Evolutionary conservation across 2,888 invertebrate genomes (phyloP).

Genomic region (Junonia oenone): DNA sequence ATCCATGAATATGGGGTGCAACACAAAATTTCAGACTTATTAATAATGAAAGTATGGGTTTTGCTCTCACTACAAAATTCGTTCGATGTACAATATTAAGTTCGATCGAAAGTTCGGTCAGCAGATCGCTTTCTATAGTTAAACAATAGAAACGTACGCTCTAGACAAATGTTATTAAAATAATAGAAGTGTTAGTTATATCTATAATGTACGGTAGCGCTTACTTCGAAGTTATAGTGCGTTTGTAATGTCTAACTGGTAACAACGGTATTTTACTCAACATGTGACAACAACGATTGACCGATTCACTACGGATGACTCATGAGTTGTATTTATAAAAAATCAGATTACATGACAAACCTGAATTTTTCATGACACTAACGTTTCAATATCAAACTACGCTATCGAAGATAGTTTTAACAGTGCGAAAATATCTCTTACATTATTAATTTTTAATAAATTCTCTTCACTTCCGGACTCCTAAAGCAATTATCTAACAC

Average conservation of each 20-base stretch:
- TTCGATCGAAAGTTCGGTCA: slow-evolving; percentile 23
- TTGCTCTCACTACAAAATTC: slow-evolving; percentile 11
- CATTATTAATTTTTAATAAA: slow-evolving; percentile 69
- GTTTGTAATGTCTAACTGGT: slow-evolving; percentile 52
- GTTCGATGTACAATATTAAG: slow-evolving; percentile 24
- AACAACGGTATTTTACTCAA: slow-evolving; percentile 51
- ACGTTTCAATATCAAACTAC: slow-evolving; percentile 32
- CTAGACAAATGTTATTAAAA: background rate
- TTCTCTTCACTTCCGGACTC: slow-evolving; percentile 77
- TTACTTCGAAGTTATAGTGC: slow-evolving; percentile 13
- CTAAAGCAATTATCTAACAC: slow-evolving; percentile 75
- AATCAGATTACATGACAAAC: slow-evolving; percentile 8
- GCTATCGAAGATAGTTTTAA: slow-evolving; percentile 59
- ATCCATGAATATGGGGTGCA: background rate
- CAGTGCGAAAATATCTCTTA: slow-evolving; percentile 79
- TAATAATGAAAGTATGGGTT: background rate
- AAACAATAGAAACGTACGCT: background rate
- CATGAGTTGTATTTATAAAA: slow-evolving; percentile 9
- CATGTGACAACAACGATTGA: slow-evolving; percentile 42
- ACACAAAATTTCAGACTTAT: background rate
- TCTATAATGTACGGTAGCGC: background rate
- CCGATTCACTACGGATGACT: slow-evolving; percentile 48
- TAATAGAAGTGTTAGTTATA: background rate
- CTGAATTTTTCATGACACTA: slow-evolving; percentile 8
- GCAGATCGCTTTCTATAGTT: slow-evolving; percentile 1